phyloP scores from a whole-genome alignment of 1,140 invertebrate species.

The Yoshiicerus persimilis region DNA sequence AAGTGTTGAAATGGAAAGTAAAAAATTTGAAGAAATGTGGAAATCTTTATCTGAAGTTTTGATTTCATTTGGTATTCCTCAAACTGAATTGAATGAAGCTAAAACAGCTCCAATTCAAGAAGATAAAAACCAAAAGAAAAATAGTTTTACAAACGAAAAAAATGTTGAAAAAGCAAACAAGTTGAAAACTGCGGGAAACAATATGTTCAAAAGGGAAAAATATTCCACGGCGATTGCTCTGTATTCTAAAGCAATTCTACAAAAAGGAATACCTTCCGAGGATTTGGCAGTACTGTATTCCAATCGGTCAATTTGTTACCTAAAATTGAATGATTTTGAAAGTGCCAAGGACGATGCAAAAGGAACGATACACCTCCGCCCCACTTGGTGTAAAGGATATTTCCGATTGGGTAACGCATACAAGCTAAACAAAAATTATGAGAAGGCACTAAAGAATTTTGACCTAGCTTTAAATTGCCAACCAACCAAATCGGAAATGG shows the following conservation, averaged over 20 bases:
- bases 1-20: neutral
- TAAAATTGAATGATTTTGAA: neutral
- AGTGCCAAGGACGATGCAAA: conserved; percentile 23
- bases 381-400: conserved; percentile 29
- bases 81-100: neutral
- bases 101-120: neutral
- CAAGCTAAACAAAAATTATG: neutral
- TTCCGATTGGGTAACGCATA: neutral
- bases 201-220: neutral
- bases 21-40: neutral
- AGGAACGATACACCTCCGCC: neutral
- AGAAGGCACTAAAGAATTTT: neutral
- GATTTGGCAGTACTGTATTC: conserved; percentile 31
- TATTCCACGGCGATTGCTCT: neutral
- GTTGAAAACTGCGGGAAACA: conserved; percentile 25
- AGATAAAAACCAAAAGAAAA: neutral
- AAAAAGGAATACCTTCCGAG: neutral
- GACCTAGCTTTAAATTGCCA: neutral
- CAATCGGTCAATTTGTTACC: conserved; percentile 30
- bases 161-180: neutral
- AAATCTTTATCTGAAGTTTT: neutral
- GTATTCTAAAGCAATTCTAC: conserved; percentile 22
- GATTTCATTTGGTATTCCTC: neutral
- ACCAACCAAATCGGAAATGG: neutral
- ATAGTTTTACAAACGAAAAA: neutral